A percentile compares a stretch with the other conserved stretches of the same genome.
Evolutionary conservation across 2,888 invertebrate genomes (phyloP).

Genomic region (Abrostola triplasia): DNA sequence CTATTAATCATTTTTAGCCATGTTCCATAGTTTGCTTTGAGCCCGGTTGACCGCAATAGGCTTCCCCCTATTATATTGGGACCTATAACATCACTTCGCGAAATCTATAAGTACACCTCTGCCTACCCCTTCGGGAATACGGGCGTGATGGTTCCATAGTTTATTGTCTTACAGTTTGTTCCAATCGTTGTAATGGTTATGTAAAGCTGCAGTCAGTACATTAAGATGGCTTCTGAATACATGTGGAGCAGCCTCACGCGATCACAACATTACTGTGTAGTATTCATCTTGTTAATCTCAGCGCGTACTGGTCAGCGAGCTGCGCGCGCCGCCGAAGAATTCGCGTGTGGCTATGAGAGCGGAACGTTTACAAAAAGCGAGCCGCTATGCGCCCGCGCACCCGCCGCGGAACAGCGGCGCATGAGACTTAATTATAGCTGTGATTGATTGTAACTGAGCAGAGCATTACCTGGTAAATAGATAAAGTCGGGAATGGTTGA

Average conservation of each 20-base stretch:
- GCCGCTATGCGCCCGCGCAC: slow-evolving; percentile 59
- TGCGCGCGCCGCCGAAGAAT: slow-evolving; percentile 37
- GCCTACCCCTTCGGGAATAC: too few species aligned
- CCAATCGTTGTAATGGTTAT: too few species aligned
- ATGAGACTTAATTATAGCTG: slow-evolving; percentile 27
- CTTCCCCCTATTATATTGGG: too few species aligned
- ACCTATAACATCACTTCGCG: too few species aligned
- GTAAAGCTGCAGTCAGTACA: too few species aligned
- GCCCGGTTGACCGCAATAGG: too few species aligned
- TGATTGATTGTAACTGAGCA: slow-evolving; percentile 47
- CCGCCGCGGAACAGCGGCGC: slow-evolving; percentile 25
- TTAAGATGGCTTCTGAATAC: background rate
- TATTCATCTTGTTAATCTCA: slow-evolving; percentile 5
- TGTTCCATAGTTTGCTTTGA: too few species aligned
- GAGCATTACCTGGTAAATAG: slow-evolving; percentile 23
- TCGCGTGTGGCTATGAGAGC: slow-evolving; percentile 63
- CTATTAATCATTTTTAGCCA: too few species aligned
- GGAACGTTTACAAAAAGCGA: slow-evolving; percentile 65
- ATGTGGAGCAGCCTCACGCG: background rate
- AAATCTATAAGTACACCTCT: too few species aligned
- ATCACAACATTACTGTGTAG: background rate
- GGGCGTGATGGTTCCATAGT: too few species aligned
- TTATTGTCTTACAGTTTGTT: too few species aligned
- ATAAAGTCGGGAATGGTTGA: background rate
- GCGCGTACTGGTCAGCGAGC: slow-evolving; percentile 31